Evolutionary conservation across 2,113 vertebrate genomes (phyloP), one percentile per base, ranked within the genome.

Genomic region (Pogona vitticeps): DNA sequence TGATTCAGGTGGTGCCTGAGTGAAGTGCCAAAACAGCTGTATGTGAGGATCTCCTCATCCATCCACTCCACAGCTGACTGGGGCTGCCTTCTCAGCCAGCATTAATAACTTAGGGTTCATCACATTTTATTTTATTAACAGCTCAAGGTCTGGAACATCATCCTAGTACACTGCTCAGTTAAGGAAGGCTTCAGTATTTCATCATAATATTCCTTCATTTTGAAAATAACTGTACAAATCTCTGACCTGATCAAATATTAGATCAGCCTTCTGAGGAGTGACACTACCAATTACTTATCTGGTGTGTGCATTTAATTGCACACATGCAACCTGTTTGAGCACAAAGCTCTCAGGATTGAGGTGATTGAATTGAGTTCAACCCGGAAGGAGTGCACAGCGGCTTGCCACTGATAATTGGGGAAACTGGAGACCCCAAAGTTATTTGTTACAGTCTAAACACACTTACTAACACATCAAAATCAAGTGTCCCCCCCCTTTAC

Each of bases 401-500:
- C n/a, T 56, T 59, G 52, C 17, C 56, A 71, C 13, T 46, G 67
- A 80, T 33, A 71, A 78, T 52, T 26, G 58, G 76, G 46, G 17
- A 63, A 18, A 78, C 82, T 7, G 82, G 80, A 67, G 0, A 0
- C 23, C 80, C 38, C 90, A 85, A 86, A 71, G 2, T 72, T 1
- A 56, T 38, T 70, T 84, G 3, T 2, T 88, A 2, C 12, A 80
- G 40, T 13, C 13, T 88, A 38, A 89, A 78, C 3, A 46, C 6
- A 72, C 36, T 38, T 76, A 63, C 23, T 88, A 88, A 88, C 1
- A 79, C 1, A 89, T 15, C 1, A 42, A 63, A 85, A 21, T 80
- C n/a, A 6, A 23, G 84, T 20, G 12, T 28, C 33, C 84, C 10
- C 46, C 5, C 46, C n/a, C n/a, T n/a, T 84, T 91, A 96, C 94